These are phyloP conservation scores for Coremacera marginata DNA, from an alignment of 2,888 invertebrate genomes.

Conservation along the genomic window DNA sequence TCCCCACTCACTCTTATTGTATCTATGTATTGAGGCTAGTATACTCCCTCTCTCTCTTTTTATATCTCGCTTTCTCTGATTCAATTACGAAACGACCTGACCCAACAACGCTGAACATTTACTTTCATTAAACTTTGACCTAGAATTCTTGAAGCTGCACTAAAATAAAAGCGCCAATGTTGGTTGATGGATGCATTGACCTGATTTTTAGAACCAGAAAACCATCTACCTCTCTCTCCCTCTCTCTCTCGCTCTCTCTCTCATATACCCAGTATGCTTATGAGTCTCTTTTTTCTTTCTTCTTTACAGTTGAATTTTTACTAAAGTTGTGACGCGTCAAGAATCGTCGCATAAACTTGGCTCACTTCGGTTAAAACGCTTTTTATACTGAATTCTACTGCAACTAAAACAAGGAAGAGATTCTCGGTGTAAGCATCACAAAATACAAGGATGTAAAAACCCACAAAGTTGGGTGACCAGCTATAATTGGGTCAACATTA, in stretches of 20 bases:
- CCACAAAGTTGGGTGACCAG: slow-evolving; percentile 1
- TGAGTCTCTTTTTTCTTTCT: background rate
- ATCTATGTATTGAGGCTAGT: too few species aligned
- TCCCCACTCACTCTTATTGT: too few species aligned
- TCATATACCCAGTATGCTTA: background rate
- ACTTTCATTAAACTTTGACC: slow-evolving; percentile 46
- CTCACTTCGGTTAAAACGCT: too few species aligned
- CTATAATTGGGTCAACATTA: slow-evolving; percentile 18
- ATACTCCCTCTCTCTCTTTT: background rate
- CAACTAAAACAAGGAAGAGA: background rate
- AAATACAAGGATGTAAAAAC: background rate
- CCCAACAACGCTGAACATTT: background rate
- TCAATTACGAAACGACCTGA: background rate
- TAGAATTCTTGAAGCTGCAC: slow-evolving; percentile 47
- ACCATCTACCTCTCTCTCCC: background rate
- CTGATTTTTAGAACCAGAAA: slow-evolving; percentile 34
- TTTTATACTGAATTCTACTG: too few species aligned
- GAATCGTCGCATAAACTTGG: too few species aligned
- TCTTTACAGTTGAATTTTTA: slow-evolving; percentile 33
- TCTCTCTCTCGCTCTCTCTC: slow-evolving; percentile 1
- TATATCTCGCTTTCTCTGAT: background rate
- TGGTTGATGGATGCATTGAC: slow-evolving; percentile 42
- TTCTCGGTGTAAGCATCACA: background rate
- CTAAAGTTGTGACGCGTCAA: background rate
- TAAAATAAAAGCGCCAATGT: background rate